phyloP scores from a whole-genome alignment of 2,113 vertebrate species.

The Hoplias malabaricus region DNA sequence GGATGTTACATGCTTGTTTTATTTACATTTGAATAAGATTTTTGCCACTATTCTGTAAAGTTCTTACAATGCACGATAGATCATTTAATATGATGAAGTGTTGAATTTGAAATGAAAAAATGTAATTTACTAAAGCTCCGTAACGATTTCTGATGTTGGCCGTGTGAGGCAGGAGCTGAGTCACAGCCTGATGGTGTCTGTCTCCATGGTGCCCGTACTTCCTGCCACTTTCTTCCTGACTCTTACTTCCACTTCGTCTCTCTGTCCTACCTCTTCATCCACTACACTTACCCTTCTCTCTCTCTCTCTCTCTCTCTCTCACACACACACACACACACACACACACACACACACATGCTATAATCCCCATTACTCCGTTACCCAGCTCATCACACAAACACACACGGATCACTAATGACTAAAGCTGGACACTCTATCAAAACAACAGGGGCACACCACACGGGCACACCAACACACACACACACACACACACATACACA shows the following conservation, averaged over 20 bases:
- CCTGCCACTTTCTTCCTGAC: background rate
- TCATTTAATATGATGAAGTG: too few relatives aligned
- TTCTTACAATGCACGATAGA: too few relatives aligned
- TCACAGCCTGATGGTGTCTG: constrained; percentile 27
- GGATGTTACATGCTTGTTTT: too few relatives aligned
- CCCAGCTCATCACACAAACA: constrained; percentile 41
- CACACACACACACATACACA: too few relatives aligned
- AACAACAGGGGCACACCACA: constrained; percentile 20
- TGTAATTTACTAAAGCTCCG: background rate
- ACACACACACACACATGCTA: constrained; percentile 15
- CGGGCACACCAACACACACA: background rate
- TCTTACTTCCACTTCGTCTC: constrained; percentile 4
- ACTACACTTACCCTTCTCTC: background rate
- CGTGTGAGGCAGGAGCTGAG: constrained; percentile 2
- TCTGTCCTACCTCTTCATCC: background rate
- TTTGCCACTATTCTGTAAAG: too few relatives aligned
- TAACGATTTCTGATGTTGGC: background rate
- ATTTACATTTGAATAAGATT: too few relatives aligned
- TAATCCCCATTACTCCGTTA: constrained; percentile 49
- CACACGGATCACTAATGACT: constrained; percentile 32
- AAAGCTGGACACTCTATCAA: constrained; percentile 11
- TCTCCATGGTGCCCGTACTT: background rate
- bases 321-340: constrained; percentile 2
- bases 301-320: background rate
- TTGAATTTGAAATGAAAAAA: background rate